phyloP scores from a whole-genome alignment of 2,888 invertebrate genomes.

The Candidula unifasciata region DNA sequence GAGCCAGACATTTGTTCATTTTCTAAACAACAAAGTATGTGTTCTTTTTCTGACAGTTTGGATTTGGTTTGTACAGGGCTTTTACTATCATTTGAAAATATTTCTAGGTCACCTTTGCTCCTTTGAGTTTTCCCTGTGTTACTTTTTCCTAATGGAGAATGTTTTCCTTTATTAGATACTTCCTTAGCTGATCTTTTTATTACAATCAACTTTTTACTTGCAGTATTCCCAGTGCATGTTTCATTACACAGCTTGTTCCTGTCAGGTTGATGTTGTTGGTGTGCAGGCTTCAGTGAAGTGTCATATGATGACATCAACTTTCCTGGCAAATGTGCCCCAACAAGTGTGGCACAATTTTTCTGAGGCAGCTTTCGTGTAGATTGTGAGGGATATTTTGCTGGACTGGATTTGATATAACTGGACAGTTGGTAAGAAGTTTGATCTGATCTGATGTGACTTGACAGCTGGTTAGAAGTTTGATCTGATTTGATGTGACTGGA shows the following conservation, averaged over 20 bases:
- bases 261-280: neutral
- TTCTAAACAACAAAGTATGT: constrained; percentile 10
- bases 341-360: too few relatives aligned
- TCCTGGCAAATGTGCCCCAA: too few relatives aligned
- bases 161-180: neutral
- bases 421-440: neutral
- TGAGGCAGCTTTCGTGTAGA: too few relatives aligned
- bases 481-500: neutral
- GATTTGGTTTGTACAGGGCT: neutral
- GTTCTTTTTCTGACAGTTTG: neutral
- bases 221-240: neutral
- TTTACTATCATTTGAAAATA: neutral
- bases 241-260: neutral
- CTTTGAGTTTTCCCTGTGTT: neutral
- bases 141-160: neutral
- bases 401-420: too few relatives aligned
- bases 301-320: neutral
- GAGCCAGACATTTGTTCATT: neutral
- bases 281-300: neutral
- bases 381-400: neutral
- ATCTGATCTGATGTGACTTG: too few relatives aligned
- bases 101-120: constrained; percentile 25
- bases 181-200: neutral
- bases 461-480: neutral
- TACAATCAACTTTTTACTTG: neutral